Conservation (phyloP, 2,888 invertebrate species). For the Orchesellides sinensis region DNA sequence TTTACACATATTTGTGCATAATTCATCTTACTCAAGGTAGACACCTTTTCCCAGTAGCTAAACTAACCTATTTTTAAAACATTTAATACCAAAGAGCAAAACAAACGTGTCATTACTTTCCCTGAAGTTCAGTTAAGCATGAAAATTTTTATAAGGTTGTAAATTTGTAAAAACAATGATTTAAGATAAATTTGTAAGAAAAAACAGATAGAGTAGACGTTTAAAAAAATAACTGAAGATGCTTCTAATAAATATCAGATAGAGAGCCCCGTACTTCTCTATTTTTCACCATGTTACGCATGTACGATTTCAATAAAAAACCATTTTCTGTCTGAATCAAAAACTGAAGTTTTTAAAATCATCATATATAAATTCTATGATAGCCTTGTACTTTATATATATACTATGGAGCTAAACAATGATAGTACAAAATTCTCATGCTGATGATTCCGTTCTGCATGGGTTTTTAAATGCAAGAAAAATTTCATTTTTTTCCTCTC, state of each 20-base stretch:
- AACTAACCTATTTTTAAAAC: constrained; percentile 57
- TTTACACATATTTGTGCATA: too few relatives aligned
- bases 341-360: neutral
- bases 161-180: neutral
- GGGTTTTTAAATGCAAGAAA: constrained; percentile 34
- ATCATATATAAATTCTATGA: constrained; percentile 7
- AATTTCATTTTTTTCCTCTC: constrained; percentile 45
- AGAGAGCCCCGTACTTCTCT: neutral
- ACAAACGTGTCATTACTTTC: constrained; percentile 50
- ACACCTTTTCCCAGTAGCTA: constrained; percentile 35
- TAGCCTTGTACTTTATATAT: neutral
- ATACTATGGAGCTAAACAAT: too few relatives aligned
- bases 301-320: constrained; percentile 51
- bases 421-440: constrained; percentile 14
- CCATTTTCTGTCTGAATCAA: constrained; percentile 30
- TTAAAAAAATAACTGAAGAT: too few relatives aligned
- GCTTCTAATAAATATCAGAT: neutral
- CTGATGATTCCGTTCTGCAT: constrained; percentile 21
- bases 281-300: constrained; percentile 40
- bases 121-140: constrained; percentile 56
- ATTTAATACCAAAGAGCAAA: constrained; percentile 7
- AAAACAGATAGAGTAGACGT: too few relatives aligned
- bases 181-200: constrained; percentile 1
- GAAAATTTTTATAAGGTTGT: constrained; percentile 7
- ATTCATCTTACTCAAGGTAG: too few relatives aligned